A percentile compares a stretch with the other conserved stretches of the same genome.
Conservation (phyloP, 2,113 vertebrate species). For the Platysternon megacephalum region DNA sequence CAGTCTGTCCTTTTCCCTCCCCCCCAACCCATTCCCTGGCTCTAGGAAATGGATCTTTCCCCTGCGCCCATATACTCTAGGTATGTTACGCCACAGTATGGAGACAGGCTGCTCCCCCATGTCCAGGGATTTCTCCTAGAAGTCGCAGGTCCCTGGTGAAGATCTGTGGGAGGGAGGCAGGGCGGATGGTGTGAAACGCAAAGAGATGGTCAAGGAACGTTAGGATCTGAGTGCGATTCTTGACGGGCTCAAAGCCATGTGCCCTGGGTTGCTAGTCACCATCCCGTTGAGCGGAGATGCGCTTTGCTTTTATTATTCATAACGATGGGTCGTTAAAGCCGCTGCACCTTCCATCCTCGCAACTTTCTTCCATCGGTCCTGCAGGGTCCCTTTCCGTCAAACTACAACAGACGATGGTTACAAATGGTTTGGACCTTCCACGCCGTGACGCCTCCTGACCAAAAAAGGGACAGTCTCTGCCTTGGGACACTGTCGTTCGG, state of each 20-base stretch:
- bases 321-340: background rate
- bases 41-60: background rate
- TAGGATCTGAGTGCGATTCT: background rate
- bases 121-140: background rate
- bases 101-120: no score
- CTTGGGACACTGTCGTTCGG: background rate
- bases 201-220: background rate
- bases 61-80: background rate
- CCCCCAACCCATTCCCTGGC: background rate
- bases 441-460: background rate
- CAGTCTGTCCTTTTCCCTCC: no score
- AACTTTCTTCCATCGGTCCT: background rate
- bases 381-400: background rate
- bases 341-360: rapidly evolving
- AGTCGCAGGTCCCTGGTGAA: background rate
- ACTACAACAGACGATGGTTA: no score
- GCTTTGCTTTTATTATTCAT: background rate
- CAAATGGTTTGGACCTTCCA: background rate
- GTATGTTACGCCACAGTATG: no score
- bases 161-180: background rate
- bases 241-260: background rate
- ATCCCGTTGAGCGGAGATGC: no score
- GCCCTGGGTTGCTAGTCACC: no score
- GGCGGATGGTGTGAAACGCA: no score
- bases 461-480: background rate